These are phyloP conservation scores for Synanceia verrucosa DNA, from an alignment of 2,797 vertebrate genomes.

Conservation along the genomic window DNA sequence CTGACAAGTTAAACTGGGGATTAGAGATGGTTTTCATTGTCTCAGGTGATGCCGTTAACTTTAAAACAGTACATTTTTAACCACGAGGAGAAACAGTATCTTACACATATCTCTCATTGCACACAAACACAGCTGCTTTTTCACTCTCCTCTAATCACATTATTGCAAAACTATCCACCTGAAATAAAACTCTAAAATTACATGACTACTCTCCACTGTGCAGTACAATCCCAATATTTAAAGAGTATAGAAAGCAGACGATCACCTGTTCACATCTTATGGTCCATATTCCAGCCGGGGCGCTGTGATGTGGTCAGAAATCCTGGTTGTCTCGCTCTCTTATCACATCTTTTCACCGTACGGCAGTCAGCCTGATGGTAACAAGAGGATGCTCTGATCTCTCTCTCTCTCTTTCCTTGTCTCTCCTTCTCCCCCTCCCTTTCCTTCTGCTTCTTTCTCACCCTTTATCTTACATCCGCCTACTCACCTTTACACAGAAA, in stretches of 20 bases:
- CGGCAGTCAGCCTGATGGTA: constrained; percentile 40
- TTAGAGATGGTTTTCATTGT: not conserved
- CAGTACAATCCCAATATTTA: not conserved
- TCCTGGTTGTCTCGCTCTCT: constrained; percentile 27
- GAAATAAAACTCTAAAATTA: constrained; percentile 7
- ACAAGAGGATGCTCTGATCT: constrained; percentile 43
- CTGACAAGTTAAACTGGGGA: not conserved
- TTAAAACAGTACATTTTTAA: not conserved
- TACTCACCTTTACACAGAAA: constrained; percentile 67
- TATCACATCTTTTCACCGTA: constrained; percentile 46
- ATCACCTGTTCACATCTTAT: constrained; percentile 72
- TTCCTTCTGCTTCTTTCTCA: constrained; percentile 60
- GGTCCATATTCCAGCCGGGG: constrained; percentile 40
- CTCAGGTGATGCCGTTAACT: not conserved
- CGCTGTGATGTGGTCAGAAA: not conserved
- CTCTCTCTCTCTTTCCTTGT: constrained; percentile 22
- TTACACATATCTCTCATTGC: not conserved
- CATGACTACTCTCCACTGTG: not conserved
- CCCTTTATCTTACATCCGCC: constrained; percentile 62
- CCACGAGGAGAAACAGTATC: not conserved
- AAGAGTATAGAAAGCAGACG: constrained; percentile 7
- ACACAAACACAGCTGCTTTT: not conserved
- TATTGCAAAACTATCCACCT: not conserved
- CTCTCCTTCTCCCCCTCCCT: constrained; percentile 20
- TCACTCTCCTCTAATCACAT: not conserved